Evolutionary conservation across 2,797 vertebrate genomes (phyloP).

Genomic region (Acrossocheilus wenchowensis): DNA sequence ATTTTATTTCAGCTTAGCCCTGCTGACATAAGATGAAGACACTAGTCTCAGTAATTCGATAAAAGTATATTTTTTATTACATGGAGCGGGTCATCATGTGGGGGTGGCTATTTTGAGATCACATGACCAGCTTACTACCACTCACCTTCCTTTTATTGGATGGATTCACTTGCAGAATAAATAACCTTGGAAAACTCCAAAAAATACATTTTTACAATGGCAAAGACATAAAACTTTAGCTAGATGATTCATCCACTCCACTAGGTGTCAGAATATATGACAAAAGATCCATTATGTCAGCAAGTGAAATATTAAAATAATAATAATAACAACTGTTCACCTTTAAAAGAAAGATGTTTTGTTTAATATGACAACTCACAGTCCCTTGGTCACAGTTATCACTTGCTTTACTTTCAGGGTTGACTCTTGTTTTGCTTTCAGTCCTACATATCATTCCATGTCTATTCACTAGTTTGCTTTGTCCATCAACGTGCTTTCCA

Average conservation of each 20-base stretch:
- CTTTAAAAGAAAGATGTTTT: background rate
- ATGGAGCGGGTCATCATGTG: background rate
- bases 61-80: background rate
- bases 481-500: background rate
- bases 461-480: background rate
- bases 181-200: background rate
- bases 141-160: background rate
- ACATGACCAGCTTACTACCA: background rate
- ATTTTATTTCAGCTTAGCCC: background rate
- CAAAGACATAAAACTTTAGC: background rate
- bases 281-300: background rate
- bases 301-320: background rate
- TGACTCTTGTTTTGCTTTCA: background rate
- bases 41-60: background rate
- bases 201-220: background rate
- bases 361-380: background rate
- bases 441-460: background rate
- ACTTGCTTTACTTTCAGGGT: background rate
- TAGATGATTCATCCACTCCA: background rate
- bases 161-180: background rate
- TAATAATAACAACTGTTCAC: background rate
- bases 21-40: background rate
- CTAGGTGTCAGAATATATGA: conserved; percentile 1
- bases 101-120: background rate
- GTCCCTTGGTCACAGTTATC: background rate